A percentile compares a stretch with the other conserved stretches of the same genome.
phyloP scores from a whole-genome alignment of 2,113 vertebrate genomes.

The Silurus meridionalis region DNA sequence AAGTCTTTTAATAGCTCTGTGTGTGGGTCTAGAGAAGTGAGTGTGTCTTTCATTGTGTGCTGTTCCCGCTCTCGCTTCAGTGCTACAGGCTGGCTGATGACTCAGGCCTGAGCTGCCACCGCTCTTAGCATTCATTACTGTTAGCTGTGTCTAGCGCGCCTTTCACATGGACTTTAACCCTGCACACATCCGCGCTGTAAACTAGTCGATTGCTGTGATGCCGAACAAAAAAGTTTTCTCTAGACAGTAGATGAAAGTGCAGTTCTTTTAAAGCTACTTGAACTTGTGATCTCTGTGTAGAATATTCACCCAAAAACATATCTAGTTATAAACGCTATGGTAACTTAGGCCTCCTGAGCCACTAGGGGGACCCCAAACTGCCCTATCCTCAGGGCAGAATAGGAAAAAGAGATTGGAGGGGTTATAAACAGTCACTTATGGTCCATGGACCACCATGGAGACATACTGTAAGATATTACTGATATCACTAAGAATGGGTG shows the following conservation, averaged over 20 bases:
- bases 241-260: constrained; percentile 1
- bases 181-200: constrained; percentile 19
- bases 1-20: constrained; percentile 48
- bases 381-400: neutral
- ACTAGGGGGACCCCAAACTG: neutral
- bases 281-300: constrained; percentile 27
- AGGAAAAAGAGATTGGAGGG: too few species aligned
- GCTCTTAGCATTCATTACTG: constrained; percentile 23
- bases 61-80: constrained; percentile 28
- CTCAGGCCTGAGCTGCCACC: constrained; percentile 37
- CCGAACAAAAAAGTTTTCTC: constrained; percentile 12
- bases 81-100: constrained; percentile 23
- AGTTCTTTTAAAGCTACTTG: constrained; percentile 9
- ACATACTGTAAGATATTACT: too few species aligned
- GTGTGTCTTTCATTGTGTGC: constrained; percentile 21
- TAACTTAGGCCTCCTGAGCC: neutral
- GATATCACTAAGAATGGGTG: too few species aligned
- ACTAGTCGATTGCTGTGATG: constrained; percentile 26
- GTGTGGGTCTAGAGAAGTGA: constrained; percentile 6
- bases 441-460: neutral
- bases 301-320: constrained; percentile 32
- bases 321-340: neutral
- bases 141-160: constrained; percentile 2
- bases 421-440: neutral
- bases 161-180: constrained; percentile 14